Conservation (phyloP, 2,888 invertebrate species). For the Neoitamus cyanurus region DNA sequence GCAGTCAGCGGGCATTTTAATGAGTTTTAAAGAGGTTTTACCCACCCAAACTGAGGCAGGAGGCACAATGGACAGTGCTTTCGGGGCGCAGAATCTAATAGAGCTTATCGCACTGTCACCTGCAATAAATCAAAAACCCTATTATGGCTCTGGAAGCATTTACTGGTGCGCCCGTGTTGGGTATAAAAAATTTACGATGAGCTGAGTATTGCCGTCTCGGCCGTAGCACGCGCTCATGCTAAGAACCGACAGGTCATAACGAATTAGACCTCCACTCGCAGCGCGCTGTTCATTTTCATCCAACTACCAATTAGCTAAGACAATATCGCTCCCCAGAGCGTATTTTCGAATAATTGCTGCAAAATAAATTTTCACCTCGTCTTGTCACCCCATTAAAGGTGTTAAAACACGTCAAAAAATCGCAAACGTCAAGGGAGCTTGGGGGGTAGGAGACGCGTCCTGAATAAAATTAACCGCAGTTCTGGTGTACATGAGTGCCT, state of each 20-base stretch:
- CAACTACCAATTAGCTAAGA: slow-evolving; percentile 47
- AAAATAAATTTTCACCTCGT: slow-evolving; percentile 51
- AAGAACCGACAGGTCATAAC: background rate
- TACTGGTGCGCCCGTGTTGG: background rate
- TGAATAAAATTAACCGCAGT: slow-evolving; percentile 53
- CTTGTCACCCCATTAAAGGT: slow-evolving; percentile 52
- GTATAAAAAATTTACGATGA: background rate
- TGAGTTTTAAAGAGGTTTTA: background rate
- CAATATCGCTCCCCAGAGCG: slow-evolving; percentile 49
- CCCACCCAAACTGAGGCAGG: background rate
- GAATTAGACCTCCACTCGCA: background rate
- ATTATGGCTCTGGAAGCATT: background rate
- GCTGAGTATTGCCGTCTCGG: background rate
- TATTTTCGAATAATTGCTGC: slow-evolving; percentile 51
- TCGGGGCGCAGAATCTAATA: background rate
- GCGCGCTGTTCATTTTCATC: slow-evolving; percentile 31
- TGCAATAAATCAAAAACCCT: background rate
- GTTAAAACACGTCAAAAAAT: slow-evolving; percentile 52
- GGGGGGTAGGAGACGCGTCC: slow-evolving; percentile 42
- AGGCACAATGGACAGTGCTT: background rate
- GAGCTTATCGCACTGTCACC: background rate
- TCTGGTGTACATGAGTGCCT: slow-evolving; percentile 26
- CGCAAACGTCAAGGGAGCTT: slow-evolving; percentile 38
- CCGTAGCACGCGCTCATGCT: background rate
- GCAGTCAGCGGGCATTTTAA: background rate